A percentile compares a stretch with the other conserved stretches of the same genome.
Evolutionary conservation across 2,113 vertebrate species (phyloP).

Genomic region (Glaucidium brasilianum): DNA sequence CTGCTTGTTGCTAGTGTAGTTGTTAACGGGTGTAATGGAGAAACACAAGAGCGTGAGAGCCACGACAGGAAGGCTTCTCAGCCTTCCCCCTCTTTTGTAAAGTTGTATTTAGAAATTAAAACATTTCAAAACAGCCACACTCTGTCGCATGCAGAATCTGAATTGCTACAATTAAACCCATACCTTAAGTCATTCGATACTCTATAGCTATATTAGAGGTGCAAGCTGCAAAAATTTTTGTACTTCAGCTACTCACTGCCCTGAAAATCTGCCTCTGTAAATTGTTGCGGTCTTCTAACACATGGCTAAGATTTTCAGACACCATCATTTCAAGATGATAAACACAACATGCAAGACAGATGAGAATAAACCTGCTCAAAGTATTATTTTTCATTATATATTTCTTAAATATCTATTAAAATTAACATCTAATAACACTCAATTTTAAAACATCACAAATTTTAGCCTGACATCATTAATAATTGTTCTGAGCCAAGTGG

Average conservation of each 20-base stretch:
- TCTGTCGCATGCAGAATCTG: background rate
- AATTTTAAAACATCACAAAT: background rate
- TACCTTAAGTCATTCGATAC: background rate
- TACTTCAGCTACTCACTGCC: background rate
- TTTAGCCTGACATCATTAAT: background rate
- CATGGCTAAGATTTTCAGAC: background rate
- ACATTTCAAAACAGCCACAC: background rate
- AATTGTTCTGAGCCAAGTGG: background rate
- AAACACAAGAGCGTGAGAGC: conserved; percentile 10
- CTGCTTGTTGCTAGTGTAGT: conserved; percentile 67
- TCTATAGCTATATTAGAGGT: background rate
- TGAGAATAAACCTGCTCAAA: background rate
- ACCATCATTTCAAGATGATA: background rate
- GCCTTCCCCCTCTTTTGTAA: background rate
- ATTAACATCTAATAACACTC: background rate
- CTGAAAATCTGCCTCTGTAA: background rate
- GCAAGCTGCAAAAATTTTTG: background rate
- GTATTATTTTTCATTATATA: background rate
- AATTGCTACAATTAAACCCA: background rate
- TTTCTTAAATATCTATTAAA: background rate
- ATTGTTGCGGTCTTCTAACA: background rate
- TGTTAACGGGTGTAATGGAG: conserved; percentile 69
- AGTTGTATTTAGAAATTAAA: background rate
- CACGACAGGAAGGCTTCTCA: background rate
- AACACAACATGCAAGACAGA: background rate